These are phyloP conservation scores for Synanthedon andrenaeformis DNA, from an alignment of 2,888 invertebrate species.

Conservation along the genomic window DNA sequence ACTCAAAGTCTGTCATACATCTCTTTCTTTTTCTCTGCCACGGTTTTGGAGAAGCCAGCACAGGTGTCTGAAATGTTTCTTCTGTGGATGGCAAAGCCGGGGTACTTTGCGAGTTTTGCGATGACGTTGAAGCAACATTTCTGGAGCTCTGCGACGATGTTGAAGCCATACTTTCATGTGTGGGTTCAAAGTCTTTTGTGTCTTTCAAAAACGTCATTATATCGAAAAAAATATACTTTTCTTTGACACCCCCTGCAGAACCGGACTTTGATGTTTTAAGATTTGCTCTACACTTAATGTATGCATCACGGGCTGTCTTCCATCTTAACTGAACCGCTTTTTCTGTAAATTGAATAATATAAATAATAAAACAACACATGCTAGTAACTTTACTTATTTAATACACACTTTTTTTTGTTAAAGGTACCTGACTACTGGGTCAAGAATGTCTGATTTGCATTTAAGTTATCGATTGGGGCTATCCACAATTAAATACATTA, in stretches of 20 bases:
- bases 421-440: too few species aligned
- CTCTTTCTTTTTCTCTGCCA: background rate
- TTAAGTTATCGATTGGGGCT: too few species aligned
- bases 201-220: slow-evolving; percentile 2
- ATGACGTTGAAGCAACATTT: background rate
- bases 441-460: too few species aligned
- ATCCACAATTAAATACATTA: too few species aligned
- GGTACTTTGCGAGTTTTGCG: slow-evolving; percentile 1
- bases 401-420: too few species aligned
- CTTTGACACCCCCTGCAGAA: background rate
- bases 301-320: too few species aligned
- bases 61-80: slow-evolving; percentile 3
- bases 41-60: background rate
- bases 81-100: slow-evolving; percentile 1
- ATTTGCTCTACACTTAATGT: too few species aligned
- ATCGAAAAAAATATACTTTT: background rate
- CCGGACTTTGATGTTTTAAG: too few species aligned
- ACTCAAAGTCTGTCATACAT: background rate
- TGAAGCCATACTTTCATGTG: background rate
- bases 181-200: slow-evolving; percentile 2
- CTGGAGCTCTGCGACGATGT: background rate
- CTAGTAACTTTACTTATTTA: too few species aligned
- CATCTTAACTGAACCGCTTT: too few species aligned
- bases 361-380: too few species aligned
- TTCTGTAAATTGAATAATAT: too few species aligned